phyloP scores from a whole-genome alignment of 2,797 vertebrate species.

The Bucorvus abyssinicus region DNA sequence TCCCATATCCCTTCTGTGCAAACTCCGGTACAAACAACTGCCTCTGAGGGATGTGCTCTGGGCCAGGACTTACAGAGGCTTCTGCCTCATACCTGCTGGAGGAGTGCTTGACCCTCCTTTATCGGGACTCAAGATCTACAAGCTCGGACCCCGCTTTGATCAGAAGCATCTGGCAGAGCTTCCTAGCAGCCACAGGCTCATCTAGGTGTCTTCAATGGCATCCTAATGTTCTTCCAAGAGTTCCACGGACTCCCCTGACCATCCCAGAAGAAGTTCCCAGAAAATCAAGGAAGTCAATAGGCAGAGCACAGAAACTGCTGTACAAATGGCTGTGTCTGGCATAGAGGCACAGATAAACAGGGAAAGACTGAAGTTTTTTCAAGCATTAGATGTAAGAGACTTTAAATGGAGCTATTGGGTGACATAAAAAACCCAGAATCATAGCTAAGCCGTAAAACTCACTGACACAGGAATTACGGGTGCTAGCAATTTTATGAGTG shows the following conservation, averaged over 20 bases:
- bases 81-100: not conserved
- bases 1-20: not conserved
- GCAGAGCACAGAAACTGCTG: not conserved
- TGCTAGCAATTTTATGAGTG: not conserved
- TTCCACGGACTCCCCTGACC: not conserved
- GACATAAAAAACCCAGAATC: not conserved
- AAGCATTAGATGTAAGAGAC: not conserved
- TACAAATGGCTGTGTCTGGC: not conserved
- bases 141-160: not conserved
- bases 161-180: not conserved
- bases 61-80: not conserved
- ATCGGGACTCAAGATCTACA: not conserved
- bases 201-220: not conserved
- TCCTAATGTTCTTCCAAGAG: rapidly evolving
- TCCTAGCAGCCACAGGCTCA: not conserved
- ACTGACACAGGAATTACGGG: not conserved
- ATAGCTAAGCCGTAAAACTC: not conserved
- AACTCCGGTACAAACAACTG: not conserved
- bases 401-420: not conserved
- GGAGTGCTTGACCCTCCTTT: not conserved
- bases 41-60: not conserved
- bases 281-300: not conserved
- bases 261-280: not conserved
- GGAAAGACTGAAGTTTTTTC: not conserved
- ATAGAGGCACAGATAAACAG: not conserved